These are phyloP conservation scores for Pterobdella sp. DNA, from an alignment of 2,888 invertebrate genomes.

Conservation along the genomic window DNA sequence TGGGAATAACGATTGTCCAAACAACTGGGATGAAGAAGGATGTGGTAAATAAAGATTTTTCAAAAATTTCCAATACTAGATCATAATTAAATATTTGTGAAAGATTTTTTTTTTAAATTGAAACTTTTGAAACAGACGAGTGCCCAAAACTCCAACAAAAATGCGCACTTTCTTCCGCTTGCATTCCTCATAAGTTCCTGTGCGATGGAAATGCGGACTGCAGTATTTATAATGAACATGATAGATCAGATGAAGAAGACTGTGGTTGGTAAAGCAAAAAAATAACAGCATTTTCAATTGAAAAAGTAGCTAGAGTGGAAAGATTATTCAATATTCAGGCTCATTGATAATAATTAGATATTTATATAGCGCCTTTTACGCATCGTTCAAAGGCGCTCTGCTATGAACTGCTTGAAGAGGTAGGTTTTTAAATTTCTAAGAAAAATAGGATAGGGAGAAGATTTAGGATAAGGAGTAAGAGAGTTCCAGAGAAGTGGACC, in stretches of 20 bases:
- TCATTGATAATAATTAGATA: too few relatives aligned
- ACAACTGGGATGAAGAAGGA: background rate
- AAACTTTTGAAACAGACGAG: background rate
- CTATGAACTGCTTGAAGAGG: too few relatives aligned
- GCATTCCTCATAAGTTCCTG: constrained; percentile 1
- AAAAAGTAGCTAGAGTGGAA: too few relatives aligned
- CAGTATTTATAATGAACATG: background rate
- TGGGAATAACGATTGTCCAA: constrained; percentile 6
- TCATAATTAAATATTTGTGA: background rate
- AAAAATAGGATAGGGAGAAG: too few relatives aligned
- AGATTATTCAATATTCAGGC: too few relatives aligned
- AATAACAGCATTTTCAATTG: too few relatives aligned
- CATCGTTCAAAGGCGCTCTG: too few relatives aligned
- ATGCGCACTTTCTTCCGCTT: background rate
- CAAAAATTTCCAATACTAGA: background rate
- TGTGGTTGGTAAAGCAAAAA: constrained; percentile 17
- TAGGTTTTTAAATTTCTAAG: too few relatives aligned
- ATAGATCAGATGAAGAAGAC: constrained; percentile 23
- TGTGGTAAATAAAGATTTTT: background rate
- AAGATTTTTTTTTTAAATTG: background rate
- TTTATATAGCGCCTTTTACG: too few relatives aligned
- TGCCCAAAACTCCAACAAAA: background rate
- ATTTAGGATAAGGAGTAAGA: too few relatives aligned
- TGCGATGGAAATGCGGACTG: constrained; percentile 27
- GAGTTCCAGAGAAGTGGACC: too few relatives aligned